Evolutionary conservation across 2,888 invertebrate species (phyloP), one percentile per base, ranked within the genome.

Genomic region (Blera fallax): DNA sequence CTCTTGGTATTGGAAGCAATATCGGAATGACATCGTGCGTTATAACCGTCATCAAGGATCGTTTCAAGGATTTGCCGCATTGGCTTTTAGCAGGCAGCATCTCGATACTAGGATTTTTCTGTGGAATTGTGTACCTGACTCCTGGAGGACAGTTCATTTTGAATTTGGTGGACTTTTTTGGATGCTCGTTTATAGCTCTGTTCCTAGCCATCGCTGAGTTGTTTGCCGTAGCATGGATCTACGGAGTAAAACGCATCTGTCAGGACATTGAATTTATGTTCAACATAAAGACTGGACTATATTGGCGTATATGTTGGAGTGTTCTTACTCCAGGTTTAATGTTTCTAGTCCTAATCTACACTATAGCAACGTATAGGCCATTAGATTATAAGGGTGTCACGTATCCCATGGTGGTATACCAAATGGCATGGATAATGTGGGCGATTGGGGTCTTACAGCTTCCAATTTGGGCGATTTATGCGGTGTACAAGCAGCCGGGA

Each of bases 251-350:
- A 87, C 94, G 95, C 56, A 93, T 96, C 83, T 94, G 95, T 87
- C 92, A 93, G 50, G 97, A 97, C 89, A 93, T 97, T 58, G 96
- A 97, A 90, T 97, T 95, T 90, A 97, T 97, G 97, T 91, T 96
- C 88, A 94, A 95, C 37, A 92, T 93, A 1, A 94, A 94, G 90
- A 92, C 92, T 1, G 88, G 95, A 0, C 88, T 94, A 18, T 97
- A 96, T 90, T 97, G 97, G 97, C 94, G 96, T 87, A 88, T 96
- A 40, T 96, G 96, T 87, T 97, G 97, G 97, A 94, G 94, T 0
- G 64, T 96, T 14, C 92, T 96, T 64, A 96, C 96, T 7, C 97
- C 97, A 0, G 90, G 94, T 0, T 91, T 96, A 74, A 95, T 97
- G 93, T 92, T 95, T 14, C 90, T 94, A 0, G 96, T 97, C 54